Evolutionary conservation across 2,888 invertebrate genomes (phyloP).

Genomic region (Lagria hirta): DNA sequence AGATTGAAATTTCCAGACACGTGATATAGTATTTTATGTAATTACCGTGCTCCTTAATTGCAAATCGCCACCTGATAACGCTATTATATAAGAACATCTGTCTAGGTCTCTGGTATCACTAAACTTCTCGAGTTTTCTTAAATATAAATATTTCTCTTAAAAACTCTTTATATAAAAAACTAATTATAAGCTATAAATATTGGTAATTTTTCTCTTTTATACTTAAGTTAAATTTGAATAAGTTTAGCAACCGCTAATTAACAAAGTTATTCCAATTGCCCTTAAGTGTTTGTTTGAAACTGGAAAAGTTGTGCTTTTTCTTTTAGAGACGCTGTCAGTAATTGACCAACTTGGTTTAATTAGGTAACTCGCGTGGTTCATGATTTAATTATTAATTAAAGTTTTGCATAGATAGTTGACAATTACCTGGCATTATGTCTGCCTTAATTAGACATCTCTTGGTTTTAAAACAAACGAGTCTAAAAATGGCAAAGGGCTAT

Average conservation of each 20-base stretch:
- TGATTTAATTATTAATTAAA: constrained; percentile 52
- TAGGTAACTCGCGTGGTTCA: constrained; percentile 46
- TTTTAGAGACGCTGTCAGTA: constrained; percentile 26
- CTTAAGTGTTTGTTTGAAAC: constrained; percentile 23
- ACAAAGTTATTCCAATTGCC: constrained; percentile 31
- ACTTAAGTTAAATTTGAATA: constrained; percentile 19
- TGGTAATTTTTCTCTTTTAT: constrained; percentile 20
- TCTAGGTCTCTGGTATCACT: too few relatives aligned
- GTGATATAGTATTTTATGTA: too few relatives aligned
- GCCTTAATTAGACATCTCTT: constrained; percentile 48
- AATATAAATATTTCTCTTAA: too few relatives aligned
- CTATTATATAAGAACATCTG: too few relatives aligned
- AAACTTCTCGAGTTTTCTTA: too few relatives aligned
- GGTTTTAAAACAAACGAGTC: constrained; percentile 44
- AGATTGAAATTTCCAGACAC: too few relatives aligned
- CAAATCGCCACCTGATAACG: too few relatives aligned
- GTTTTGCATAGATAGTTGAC: constrained; percentile 50
- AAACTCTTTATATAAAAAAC: too few relatives aligned
- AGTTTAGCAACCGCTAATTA: constrained; percentile 29
- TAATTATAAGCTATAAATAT: constrained; percentile 25
- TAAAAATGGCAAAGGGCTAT: constrained; percentile 51
- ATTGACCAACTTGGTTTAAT: constrained; percentile 45
- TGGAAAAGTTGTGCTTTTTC: constrained; percentile 20
- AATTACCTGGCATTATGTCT: constrained; percentile 49
- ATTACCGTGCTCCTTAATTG: too few relatives aligned